Base-by-base conservation (phyloP, 2,797 vertebrate genomes). In the Lagodon rhomboides region DNA sequence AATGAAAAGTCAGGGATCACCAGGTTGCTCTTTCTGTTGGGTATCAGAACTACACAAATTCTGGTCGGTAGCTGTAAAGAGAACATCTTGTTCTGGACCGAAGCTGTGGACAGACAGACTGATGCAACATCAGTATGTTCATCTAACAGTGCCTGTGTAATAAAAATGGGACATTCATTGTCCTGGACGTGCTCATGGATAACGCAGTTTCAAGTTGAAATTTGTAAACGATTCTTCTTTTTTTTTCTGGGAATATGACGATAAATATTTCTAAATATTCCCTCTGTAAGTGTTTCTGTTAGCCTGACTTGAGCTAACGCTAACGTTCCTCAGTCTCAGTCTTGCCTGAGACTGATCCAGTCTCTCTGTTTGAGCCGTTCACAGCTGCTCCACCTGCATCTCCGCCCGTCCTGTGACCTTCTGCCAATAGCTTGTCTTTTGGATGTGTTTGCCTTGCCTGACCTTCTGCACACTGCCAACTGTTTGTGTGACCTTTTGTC, bases 401-500 rank as follows among this genome's bases (percentile, higher is more conserved):
- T 58, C 25, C 41, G 13, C 23, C 34, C 23, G 18, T 25, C 17
- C 17, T 44, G 30, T 69, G 54, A 47, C 47, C 11, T 46, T 46
- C 20, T 25, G 15, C 12, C 17, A 23, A 1, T 30, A 1, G 34
- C 11, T 27, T 0, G 44, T 43, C 47, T 53, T 41, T n/a, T 12
- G 62, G 22, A 13, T 30, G 22, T 43, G 16, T 60, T 34, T 11
- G 47, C 25, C 20, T 9, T 4, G 13, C 15, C 13, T 18, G 22
- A 0, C 30, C 15, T n/a, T 4, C 25, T 11, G 25, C 15, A 25
- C 12, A 1, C 17, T 30, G 23, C 38, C 51, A 25, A 15, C 25
- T 47, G 41, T 67, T 38, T 25, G 34, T 73, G 41, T 22, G 59
- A 64, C 64, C 69, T 65, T 38, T 46, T 13, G 25, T 30, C 49